Evolutionary conservation across 2,797 vertebrate genomes (phyloP).

Genomic region (Bradypus variegatus): DNA sequence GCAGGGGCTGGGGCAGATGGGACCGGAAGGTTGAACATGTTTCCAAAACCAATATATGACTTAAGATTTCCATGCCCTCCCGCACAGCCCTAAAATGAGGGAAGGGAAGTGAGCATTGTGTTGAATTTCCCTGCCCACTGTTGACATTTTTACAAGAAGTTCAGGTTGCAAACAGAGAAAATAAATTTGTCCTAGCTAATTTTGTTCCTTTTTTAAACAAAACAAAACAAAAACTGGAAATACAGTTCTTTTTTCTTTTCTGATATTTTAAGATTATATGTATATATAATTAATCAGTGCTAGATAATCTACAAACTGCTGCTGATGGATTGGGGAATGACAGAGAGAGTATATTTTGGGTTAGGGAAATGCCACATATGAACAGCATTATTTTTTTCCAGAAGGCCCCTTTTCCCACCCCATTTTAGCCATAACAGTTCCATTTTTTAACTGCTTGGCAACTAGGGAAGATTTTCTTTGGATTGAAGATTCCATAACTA

Average conservation of each 20-base stretch:
- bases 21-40: neutral
- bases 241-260: neutral
- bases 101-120: neutral
- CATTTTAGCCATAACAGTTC: neutral
- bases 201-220: neutral
- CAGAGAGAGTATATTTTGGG: neutral
- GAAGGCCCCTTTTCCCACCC: neutral
- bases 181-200: neutral
- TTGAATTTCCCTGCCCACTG: slow-evolving; percentile 13
- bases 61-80: neutral
- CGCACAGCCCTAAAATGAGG: neutral
- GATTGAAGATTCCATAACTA: neutral
- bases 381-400: neutral
- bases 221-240: neutral
- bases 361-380: neutral
- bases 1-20: neutral
- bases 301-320: neutral
- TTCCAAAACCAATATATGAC: neutral
- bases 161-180: neutral
- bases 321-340: neutral
- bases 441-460: slow-evolving; percentile 12
- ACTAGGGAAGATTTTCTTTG: slow-evolving; percentile 17
- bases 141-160: slow-evolving; percentile 33
- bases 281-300: neutral
- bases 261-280: neutral